Evolutionary conservation across 2,797 vertebrate species (phyloP).

Genomic region (Pangasius krempfi): DNA sequence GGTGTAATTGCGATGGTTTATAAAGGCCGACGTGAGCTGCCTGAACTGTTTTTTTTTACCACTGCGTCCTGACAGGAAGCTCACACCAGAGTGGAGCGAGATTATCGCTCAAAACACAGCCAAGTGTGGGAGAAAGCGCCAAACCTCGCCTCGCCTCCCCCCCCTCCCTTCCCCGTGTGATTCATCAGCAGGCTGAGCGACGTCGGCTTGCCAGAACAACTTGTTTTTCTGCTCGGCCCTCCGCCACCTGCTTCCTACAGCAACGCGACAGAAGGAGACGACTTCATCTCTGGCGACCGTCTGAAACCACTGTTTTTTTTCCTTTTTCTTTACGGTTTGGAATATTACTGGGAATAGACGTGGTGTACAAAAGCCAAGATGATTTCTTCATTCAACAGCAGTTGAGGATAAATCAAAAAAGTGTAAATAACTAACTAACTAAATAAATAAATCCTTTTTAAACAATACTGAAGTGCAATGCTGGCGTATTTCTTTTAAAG

Average conservation of each 20-base stretch:
- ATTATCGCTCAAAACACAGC: slow-evolving; percentile 23
- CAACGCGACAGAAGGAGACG: slow-evolving; percentile 25
- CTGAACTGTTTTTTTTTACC: not conserved
- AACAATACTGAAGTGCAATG: not conserved
- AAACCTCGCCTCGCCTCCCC: slow-evolving; percentile 42
- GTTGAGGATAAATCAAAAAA: not conserved
- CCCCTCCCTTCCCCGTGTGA: slow-evolving; percentile 33
- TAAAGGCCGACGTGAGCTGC: not conserved
- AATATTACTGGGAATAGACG: not conserved
- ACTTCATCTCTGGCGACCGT: slow-evolving; percentile 11
- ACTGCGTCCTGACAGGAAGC: slow-evolving; percentile 38
- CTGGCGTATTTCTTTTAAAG: not conserved
- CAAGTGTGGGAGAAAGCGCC: slow-evolving; percentile 37
- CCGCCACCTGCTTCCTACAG: slow-evolving; percentile 40
- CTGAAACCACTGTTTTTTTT: not conserved
- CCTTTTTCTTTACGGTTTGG: not conserved
- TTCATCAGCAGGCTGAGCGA: slow-evolving; percentile 45
- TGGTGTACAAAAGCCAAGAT: not conserved
- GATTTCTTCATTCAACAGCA: not conserved
- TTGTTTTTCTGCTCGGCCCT: slow-evolving; percentile 33
- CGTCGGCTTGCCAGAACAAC: slow-evolving; percentile 17
- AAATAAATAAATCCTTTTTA: not conserved
- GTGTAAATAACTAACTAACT: too few species aligned
- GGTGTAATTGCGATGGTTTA: not conserved
- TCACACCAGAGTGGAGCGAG: slow-evolving; percentile 44